phyloP scores from a whole-genome alignment of 2,797 vertebrate species.

The Ceryle rudis region DNA sequence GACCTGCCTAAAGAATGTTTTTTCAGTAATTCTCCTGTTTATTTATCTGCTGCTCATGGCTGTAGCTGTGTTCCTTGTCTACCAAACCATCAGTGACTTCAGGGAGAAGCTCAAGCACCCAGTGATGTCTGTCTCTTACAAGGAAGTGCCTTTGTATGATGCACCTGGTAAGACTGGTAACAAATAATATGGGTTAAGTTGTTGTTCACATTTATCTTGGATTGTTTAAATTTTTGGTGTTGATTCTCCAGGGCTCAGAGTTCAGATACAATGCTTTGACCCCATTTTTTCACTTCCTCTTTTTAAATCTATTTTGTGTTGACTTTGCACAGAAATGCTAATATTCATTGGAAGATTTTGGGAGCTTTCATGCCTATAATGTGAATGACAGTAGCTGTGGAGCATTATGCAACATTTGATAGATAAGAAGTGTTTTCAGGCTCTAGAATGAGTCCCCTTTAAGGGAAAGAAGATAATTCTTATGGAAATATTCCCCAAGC shows the following conservation, averaged over 20 bases:
- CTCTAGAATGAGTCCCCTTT: not conserved
- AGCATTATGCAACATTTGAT: not conserved
- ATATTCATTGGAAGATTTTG: fast-evolving
- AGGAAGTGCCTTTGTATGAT: conserved; percentile 90
- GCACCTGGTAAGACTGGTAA: conserved; percentile 84
- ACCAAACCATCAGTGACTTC: conserved; percentile 96
- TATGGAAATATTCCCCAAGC: not conserved
- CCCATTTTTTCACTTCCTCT: not conserved
- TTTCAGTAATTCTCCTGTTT: conserved; percentile 91
- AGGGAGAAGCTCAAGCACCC: conserved; percentile 92
- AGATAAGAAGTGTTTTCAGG: not conserved
- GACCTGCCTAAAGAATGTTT: conserved; percentile 93
- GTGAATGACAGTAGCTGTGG: not conserved
- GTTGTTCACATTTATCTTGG: not conserved
- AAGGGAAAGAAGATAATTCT: not conserved
- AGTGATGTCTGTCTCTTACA: conserved; percentile 95
- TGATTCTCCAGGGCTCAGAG: not conserved
- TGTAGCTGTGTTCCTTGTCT: conserved; percentile 92
- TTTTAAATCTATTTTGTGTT: not conserved
- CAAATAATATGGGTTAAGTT: not conserved
- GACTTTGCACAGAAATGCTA: not conserved
- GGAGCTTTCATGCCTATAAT: not conserved
- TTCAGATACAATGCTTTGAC: not conserved
- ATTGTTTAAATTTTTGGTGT: not conserved
- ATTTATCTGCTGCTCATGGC: conserved; percentile 93